Evolutionary conservation across 2,797 vertebrate species (phyloP).

Genomic region (Crossoptilon crossoptilon): DNA sequence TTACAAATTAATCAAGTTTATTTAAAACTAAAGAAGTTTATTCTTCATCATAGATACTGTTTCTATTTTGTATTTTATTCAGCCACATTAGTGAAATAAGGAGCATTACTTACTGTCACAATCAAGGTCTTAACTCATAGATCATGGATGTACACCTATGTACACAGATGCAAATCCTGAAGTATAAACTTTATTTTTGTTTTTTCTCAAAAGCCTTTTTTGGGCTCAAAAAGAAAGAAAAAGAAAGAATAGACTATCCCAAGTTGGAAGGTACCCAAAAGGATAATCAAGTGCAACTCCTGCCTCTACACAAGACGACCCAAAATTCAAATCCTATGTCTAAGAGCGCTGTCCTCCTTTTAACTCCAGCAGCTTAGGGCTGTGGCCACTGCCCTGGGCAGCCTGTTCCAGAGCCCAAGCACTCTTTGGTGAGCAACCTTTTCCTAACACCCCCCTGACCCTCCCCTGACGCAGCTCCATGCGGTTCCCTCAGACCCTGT

Average conservation of each 20-base stretch:
- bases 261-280: no score
- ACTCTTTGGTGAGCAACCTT: no score
- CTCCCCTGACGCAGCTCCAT: no score
- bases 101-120: background rate
- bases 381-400: no score
- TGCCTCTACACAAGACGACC: no score
- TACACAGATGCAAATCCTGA: background rate
- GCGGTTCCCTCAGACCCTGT: no score
- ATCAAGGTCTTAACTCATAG: background rate
- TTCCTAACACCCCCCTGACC: no score
- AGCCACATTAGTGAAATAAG: background rate
- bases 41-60: background rate
- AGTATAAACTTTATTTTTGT: background rate
- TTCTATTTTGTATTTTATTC: background rate
- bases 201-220: background rate
- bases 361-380: no score
- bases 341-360: no score
- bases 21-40: background rate
- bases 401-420: no score
- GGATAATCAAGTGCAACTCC: no score
- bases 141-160: background rate
- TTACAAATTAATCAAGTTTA: conserved; percentile 3
- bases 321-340: no score
- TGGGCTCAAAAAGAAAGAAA: background rate
- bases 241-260: background rate